Percentiles rank a stretch among this genome's conserved stretches.
Evolutionary conservation across 2,888 invertebrate species (phyloP).

Genomic region (Amphipyra berbera): DNA sequence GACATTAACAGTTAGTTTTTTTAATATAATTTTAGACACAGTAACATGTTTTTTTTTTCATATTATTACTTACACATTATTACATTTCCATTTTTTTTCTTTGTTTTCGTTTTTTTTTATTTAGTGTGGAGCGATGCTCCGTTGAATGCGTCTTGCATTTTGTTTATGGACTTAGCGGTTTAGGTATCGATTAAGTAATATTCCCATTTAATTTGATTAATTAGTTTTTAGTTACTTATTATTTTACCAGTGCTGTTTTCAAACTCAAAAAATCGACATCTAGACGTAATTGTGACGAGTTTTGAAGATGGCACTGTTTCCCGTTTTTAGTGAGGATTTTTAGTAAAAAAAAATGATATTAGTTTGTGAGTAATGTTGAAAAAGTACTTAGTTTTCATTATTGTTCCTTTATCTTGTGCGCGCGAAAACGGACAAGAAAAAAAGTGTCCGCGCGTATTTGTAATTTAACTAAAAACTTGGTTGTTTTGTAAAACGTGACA

Average conservation of each 20-base stretch:
- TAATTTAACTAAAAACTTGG: conserved; percentile 61
- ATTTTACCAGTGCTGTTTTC: conserved; percentile 78
- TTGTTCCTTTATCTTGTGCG: conserved; percentile 54
- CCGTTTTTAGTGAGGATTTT: conserved; percentile 69
- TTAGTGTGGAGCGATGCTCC: conserved; percentile 68
- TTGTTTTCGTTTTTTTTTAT: conserved; percentile 65
- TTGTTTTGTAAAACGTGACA: conserved; percentile 79
- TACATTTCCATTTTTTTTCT: conserved; percentile 80
- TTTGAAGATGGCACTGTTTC: conserved; percentile 76
- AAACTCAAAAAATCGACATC: conserved; percentile 50
- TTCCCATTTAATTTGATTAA: conserved; percentile 84
- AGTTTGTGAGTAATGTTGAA: conserved; percentile 67
- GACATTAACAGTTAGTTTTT: conserved; percentile 88
- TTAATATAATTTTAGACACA: conserved; percentile 81
- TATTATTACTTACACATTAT: conserved; percentile 65
- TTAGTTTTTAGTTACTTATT: conserved; percentile 75
- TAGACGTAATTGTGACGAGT: conserved; percentile 53
- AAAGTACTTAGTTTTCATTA: conserved; percentile 61
- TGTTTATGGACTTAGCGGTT: conserved; percentile 73
- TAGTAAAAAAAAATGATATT: conserved; percentile 73
- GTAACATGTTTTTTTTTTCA: conserved; percentile 63
- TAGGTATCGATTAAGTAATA: conserved; percentile 85
- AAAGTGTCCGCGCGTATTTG: conserved; percentile 33
- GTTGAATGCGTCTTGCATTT: conserved; percentile 79
- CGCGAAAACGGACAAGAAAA: conserved; percentile 27